Evolutionary conservation across 2,797 vertebrate genomes (phyloP).

Genomic region (Artibeus jamaicensis): DNA sequence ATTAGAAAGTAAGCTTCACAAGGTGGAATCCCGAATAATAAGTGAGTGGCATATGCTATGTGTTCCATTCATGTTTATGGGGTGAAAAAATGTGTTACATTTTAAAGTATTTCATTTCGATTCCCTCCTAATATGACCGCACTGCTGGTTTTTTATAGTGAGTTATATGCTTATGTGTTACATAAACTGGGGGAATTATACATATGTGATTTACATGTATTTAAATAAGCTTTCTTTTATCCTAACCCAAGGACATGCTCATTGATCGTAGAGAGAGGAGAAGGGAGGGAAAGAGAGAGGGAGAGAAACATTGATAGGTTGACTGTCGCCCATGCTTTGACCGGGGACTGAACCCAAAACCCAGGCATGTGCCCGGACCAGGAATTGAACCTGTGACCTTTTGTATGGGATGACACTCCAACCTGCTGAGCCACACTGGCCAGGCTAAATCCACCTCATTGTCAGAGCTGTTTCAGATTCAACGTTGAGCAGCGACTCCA

Average conservation of each 20-base stretch:
- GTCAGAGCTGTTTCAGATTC: neutral
- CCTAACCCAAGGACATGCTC: neutral
- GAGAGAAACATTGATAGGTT: neutral
- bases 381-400: neutral
- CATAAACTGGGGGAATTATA: neutral
- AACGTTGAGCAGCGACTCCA: neutral
- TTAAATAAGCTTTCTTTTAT: neutral
- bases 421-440: neutral
- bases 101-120: neutral
- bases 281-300: neutral
- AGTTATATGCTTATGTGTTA: neutral
- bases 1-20: neutral
- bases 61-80: neutral
- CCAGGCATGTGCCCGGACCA: neutral
- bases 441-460: neutral
- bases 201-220: neutral
- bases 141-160: neutral
- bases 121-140: neutral
- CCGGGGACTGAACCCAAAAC: neutral
- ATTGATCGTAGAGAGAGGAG: neutral
- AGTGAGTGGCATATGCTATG: neutral
- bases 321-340: too few species aligned
- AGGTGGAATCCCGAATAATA: neutral
- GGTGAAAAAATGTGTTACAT: neutral
- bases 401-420: neutral